Conservation (phyloP, 2,888 invertebrate species). For the Hyposoter dolosus region DNA sequence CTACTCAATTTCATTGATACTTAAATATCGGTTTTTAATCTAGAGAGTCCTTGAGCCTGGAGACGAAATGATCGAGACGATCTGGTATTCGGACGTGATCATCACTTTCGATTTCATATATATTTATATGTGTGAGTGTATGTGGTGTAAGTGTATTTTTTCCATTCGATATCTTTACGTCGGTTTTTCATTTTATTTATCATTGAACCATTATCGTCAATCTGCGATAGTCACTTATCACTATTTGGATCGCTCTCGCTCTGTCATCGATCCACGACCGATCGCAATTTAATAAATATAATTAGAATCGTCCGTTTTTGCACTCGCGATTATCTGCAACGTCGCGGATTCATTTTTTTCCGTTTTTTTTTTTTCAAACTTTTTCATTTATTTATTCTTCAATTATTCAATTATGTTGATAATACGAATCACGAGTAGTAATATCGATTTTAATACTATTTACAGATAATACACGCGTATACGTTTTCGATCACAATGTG, state of each 20-base stretch:
- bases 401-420: slow-evolving; percentile 64
- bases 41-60: slow-evolving; percentile 73
- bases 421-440: slow-evolving; percentile 72
- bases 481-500: slow-evolving; percentile 84
- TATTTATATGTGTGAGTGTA: slow-evolving; percentile 57
- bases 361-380: not conserved
- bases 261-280: slow-evolving; percentile 55
- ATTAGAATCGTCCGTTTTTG: slow-evolving; percentile 54
- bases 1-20: slow-evolving; percentile 71
- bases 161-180: slow-evolving; percentile 39
- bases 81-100: slow-evolving; percentile 50
- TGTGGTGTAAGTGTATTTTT: slow-evolving; percentile 40
- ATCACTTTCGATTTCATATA: slow-evolving; percentile 45
- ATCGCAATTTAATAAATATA: slow-evolving; percentile 52
- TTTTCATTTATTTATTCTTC: slow-evolving; percentile 21
- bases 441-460: slow-evolving; percentile 78
- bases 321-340: not conserved
- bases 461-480: slow-evolving; percentile 84
- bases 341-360: slow-evolving; percentile 4
- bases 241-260: slow-evolving; percentile 41
- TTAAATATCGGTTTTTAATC: slow-evolving; percentile 69
- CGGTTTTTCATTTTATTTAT: slow-evolving; percentile 21
- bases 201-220: slow-evolving; percentile 24
- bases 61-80: slow-evolving; percentile 65
- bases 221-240: slow-evolving; percentile 49